Percentiles rank a stretch among this genome's conserved stretches.
These are phyloP conservation scores for Phengaris arion DNA, from an alignment of 2,888 invertebrate species.

Conservation along the genomic window DNA sequence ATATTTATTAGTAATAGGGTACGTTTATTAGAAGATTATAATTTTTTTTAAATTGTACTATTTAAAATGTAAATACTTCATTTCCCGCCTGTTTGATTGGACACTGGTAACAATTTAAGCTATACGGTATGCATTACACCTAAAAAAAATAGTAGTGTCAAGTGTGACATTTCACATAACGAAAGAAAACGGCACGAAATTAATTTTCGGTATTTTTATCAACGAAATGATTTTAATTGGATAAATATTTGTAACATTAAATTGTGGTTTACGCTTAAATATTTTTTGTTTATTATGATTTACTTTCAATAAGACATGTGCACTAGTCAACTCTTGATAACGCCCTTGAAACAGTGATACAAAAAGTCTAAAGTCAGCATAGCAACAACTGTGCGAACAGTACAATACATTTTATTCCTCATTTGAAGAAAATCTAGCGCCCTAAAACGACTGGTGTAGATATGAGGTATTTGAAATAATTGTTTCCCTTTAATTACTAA, in stretches of 20 bases:
- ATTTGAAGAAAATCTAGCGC: conserved; percentile 52
- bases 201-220: conserved; percentile 53
- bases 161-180: conserved; percentile 52
- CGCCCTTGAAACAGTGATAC: conserved; percentile 73
- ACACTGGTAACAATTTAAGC: no score
- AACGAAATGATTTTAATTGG: conserved; percentile 47
- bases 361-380: conserved; percentile 73
- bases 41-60: no score
- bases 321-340: conserved; percentile 52
- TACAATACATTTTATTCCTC: conserved; percentile 58
- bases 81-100: no score
- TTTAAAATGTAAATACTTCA: no score
- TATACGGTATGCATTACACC: no score
- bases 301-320: conserved; percentile 37
- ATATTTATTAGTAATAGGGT: no score
- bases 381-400: conserved; percentile 72
- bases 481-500: not conserved
- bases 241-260: conserved; percentile 41
- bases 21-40: no score
- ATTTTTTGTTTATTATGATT: conserved; percentile 20
- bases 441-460: conserved; percentile 56
- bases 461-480: conserved; percentile 57
- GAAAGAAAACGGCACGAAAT: conserved; percentile 46
- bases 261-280: conserved; percentile 32
- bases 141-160: not conserved